These are phyloP conservation scores for Maniola hyperantus DNA, from an alignment of 2,888 invertebrate genomes.

Conservation along the genomic window DNA sequence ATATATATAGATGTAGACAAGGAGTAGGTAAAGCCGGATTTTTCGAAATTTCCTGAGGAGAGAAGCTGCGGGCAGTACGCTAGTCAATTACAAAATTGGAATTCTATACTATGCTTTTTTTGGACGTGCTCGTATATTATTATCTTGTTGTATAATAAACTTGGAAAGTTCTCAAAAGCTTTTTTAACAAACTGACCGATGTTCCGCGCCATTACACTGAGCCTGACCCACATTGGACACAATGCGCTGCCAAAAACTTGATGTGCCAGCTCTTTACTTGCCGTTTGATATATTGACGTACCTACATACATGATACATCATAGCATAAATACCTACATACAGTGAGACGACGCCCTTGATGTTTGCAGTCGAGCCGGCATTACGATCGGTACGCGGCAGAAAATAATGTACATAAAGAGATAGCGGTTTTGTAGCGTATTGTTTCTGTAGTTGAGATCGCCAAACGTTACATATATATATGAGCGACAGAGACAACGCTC, in stretches of 20 bases:
- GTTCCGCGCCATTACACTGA: conserved; percentile 23
- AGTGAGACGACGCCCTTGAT: too few species aligned
- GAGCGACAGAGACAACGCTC: too few species aligned
- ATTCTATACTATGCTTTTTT: not conserved
- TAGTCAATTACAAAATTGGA: not conserved
- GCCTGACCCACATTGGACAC: conserved; percentile 30
- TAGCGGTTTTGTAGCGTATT: too few species aligned
- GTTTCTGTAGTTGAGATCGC: too few species aligned
- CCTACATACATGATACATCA: not conserved
- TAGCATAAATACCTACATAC: too few species aligned
- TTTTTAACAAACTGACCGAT: conserved; percentile 25
- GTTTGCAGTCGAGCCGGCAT: too few species aligned
- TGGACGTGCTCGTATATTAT: not conserved
- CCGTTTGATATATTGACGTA: conserved; percentile 21
- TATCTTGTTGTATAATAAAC: conserved; percentile 2
- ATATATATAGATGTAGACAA: too few species aligned
- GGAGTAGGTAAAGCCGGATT: too few species aligned
- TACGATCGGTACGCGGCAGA: too few species aligned
- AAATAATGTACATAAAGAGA: too few species aligned
- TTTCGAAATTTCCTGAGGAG: too few species aligned
- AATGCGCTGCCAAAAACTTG: conserved; percentile 28
- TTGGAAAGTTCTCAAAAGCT: conserved; percentile 19
- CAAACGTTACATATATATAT: too few species aligned
- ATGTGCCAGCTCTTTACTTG: conserved; percentile 23
- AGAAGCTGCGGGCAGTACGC: not conserved